These are phyloP conservation scores for Boloria euphrosyne DNA, from an alignment of 2,888 invertebrate genomes.

Conservation along the genomic window DNA sequence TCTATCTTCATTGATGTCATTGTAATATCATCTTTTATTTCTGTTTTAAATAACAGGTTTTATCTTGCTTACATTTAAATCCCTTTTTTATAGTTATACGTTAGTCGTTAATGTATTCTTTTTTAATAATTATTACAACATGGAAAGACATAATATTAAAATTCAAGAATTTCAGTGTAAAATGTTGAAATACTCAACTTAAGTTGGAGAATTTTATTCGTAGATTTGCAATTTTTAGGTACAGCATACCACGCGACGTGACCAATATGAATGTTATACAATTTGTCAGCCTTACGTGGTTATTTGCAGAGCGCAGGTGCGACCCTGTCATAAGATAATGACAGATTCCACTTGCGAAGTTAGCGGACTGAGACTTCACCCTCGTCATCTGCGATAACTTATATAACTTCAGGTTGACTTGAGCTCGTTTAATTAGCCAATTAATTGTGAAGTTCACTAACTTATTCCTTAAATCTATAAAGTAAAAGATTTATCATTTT, in stretches of 20 bases:
- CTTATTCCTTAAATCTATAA: constrained; percentile 13
- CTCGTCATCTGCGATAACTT: constrained; percentile 54
- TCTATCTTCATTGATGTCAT: too few species aligned
- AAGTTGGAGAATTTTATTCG: constrained; percentile 3
- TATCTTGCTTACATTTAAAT: too few species aligned
- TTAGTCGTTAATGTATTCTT: too few species aligned
- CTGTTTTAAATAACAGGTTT: too few species aligned
- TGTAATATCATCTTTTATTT: too few species aligned
- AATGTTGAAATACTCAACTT: background rate
- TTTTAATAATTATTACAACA: too few species aligned
- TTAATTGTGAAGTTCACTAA: constrained; percentile 24
- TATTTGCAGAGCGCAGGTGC: constrained; percentile 72
- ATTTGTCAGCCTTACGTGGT: constrained; percentile 78
- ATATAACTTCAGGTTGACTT: constrained; percentile 31
- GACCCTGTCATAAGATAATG: constrained; percentile 55
- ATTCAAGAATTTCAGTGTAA: background rate
- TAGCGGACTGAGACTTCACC: constrained; percentile 38
- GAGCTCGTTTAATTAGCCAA: constrained; percentile 20
- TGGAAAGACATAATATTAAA: background rate
- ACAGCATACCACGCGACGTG: constrained; percentile 46
- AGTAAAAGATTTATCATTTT: constrained; percentile 5
- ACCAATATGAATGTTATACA: constrained; percentile 75
- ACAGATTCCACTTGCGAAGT: constrained; percentile 74
- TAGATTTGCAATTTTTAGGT: constrained; percentile 1
- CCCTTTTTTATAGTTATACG: too few species aligned